Base-by-base conservation (phyloP, 2,888 invertebrate species). In the Lordiphosa andalusiaca region DNA sequence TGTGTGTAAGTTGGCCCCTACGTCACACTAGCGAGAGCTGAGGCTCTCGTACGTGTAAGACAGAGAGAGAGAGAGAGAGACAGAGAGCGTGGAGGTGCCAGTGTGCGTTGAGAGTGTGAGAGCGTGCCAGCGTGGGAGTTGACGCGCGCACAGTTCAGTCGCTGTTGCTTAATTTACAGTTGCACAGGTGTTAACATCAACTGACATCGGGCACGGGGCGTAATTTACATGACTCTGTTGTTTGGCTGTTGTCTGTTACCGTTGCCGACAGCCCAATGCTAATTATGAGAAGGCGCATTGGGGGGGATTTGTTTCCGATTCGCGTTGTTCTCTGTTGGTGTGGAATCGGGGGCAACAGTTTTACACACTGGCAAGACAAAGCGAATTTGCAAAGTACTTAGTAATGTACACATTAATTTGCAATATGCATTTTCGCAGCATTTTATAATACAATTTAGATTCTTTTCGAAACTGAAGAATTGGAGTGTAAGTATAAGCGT, bases 121-220 rank as follows among this genome's bases (percentile, higher is more conserved):
- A 47, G 50, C 56, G 38, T 47, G 67, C 37, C 58, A 57, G 80
- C 60, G 70, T 77, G 76, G 75, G 84, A 59, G 77, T 72, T 59
- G 50, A 36, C 58, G 55, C 35, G 30, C 47, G 53, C 39, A 33
- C 38, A 6, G 19, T 38, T 33, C 42, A 21, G 52, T 50, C 41
- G 49, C 39, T 51, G 55, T 50, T 51, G 55, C 50, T 75, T 56
- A 41, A 54, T 42, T 69, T 67, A 73, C 73, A 63, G 73, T 76
- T 76, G 55, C 66, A 50, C 46, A 41, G 36, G 30, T 37, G 30
- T 16, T 48, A 36, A 33, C 44, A 16, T 60, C 60, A 59, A 69
- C 69, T 75, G 76, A 78, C 73, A 51, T 46, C 53, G 42, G 53
- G 75, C 80, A 74, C 69, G 54, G 57, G 69, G 46, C 53, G 56